Conservation (phyloP, 2,113 vertebrate genomes). For the Podilymbus podiceps region DNA sequence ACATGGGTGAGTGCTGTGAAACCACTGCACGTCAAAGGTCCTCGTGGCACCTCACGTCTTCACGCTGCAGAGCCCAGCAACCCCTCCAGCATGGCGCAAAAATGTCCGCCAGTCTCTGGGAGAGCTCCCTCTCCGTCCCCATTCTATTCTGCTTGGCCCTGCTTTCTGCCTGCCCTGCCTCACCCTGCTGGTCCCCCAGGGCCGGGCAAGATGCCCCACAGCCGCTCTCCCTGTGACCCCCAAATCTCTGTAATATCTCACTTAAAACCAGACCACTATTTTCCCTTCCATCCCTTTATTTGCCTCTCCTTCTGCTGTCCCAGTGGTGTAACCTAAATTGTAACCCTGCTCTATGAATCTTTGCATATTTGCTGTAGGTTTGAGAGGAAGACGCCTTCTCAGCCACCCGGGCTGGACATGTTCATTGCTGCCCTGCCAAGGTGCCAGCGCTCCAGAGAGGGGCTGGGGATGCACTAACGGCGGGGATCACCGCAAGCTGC, state of each 20-base stretch:
- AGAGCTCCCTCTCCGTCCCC: background rate
- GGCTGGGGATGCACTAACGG: background rate
- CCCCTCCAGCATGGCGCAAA: fast-evolving
- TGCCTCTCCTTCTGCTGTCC: background rate
- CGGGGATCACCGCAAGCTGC: background rate
- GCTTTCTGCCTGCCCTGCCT: background rate
- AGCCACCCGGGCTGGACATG: fast-evolving
- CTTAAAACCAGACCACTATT: background rate
- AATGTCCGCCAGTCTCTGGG: background rate
- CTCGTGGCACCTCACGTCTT: background rate
- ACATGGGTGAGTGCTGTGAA: background rate
- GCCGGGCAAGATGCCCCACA: background rate
- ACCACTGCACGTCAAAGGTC: background rate
- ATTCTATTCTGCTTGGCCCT: background rate
- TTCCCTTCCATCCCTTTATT: background rate
- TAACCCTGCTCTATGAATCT: background rate
- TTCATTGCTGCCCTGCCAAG: background rate
- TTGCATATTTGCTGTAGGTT: background rate
- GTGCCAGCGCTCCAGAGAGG: background rate
- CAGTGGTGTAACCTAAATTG: fast-evolving
- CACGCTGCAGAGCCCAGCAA: background rate
- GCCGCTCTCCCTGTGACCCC: background rate
- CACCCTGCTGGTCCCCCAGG: background rate
- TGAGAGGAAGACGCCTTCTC: background rate
- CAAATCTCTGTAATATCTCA: background rate